These are phyloP conservation scores for Solenodon paradoxus DNA, from an alignment of 2,113 vertebrate species.

Conservation along the genomic window DNA sequence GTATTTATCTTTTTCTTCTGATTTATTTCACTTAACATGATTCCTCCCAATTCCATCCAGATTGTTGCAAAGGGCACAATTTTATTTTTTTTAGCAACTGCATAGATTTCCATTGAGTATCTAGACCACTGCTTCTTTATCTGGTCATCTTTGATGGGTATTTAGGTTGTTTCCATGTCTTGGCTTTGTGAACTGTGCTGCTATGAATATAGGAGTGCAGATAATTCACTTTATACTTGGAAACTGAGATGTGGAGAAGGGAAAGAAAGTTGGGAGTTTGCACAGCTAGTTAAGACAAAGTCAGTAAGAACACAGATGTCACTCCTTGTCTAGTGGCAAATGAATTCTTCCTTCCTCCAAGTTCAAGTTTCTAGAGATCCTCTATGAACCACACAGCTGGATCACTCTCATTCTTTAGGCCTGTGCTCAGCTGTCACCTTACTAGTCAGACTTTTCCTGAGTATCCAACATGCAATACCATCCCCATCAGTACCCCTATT, in stretches of 20 bases:
- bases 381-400: background rate
- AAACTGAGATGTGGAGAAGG: background rate
- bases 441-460: background rate
- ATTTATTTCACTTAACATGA: too few relatives aligned
- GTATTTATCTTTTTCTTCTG: too few relatives aligned
- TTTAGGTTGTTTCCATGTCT: too few relatives aligned
- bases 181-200: too few relatives aligned
- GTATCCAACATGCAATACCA: background rate
- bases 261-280: background rate
- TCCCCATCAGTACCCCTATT: fast-evolving
- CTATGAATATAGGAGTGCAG: too few relatives aligned
- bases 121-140: too few relatives aligned
- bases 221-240: background rate
- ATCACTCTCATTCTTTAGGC: background rate
- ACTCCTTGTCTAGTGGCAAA: background rate
- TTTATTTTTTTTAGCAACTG: too few relatives aligned
- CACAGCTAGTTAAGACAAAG: background rate
- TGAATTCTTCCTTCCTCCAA: background rate
- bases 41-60: too few relatives aligned
- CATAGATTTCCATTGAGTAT: too few relatives aligned
- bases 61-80: too few relatives aligned
- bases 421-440: background rate
- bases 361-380: background rate
- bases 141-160: too few relatives aligned
- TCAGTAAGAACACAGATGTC: background rate